These are phyloP conservation scores for Hermodice carunculata DNA, from an alignment of 2,888 invertebrate genomes.

Conservation along the genomic window DNA sequence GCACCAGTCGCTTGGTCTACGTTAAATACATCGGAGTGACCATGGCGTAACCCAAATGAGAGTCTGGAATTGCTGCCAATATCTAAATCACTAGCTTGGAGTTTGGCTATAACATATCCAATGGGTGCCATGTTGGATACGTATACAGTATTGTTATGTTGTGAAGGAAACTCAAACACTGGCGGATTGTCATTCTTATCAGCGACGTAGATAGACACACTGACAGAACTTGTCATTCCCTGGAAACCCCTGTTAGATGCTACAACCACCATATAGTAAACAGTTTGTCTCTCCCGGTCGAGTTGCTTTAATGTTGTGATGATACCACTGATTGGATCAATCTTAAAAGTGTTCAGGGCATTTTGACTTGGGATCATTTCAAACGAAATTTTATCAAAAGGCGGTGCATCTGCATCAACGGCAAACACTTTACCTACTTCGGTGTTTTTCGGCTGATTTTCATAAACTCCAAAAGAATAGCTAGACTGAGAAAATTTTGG, in stretches of 20 bases:
- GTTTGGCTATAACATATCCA: constrained; percentile 14
- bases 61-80: constrained; percentile 23
- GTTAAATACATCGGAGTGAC: constrained; percentile 28
- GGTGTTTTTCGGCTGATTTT: constrained; percentile 22
- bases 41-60: constrained; percentile 9
- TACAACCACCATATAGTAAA: constrained; percentile 11
- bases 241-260: constrained; percentile 13
- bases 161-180: constrained; percentile 23
- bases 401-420: constrained; percentile 15
- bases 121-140: constrained; percentile 12
- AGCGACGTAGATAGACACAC: constrained; percentile 25
- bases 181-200: constrained; percentile 38
- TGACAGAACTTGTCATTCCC: constrained; percentile 14
- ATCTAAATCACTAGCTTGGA: constrained; percentile 27
- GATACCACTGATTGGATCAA: constrained; percentile 22
- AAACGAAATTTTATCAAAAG: constrained; percentile 23
- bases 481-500: constrained; percentile 19
- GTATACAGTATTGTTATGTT: constrained; percentile 22
- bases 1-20: constrained; percentile 18
- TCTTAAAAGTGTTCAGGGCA: constrained; percentile 15
- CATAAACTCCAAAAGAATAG: constrained; percentile 26
- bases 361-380: constrained; percentile 6
- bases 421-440: constrained; percentile 27
- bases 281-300: constrained; percentile 16
- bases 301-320: constrained; percentile 19